These are phyloP conservation scores for Galerucella nymphaeae DNA, from an alignment of 2,888 invertebrate species.

Conservation along the genomic window DNA sequence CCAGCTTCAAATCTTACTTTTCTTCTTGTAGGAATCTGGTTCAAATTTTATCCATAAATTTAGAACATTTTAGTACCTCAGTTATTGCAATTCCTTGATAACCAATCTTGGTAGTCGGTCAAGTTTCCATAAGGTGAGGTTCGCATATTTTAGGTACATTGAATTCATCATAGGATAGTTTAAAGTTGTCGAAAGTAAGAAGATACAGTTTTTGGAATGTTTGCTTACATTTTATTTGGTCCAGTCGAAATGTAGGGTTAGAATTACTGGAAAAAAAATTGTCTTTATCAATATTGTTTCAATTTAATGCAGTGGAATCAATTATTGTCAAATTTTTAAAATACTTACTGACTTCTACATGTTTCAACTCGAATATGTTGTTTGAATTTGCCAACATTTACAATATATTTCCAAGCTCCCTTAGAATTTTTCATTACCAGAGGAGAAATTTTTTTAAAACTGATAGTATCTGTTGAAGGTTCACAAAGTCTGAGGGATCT, in stretches of 20 bases:
- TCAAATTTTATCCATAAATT: background rate
- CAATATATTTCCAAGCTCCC: slow-evolving; percentile 5
- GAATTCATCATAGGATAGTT: background rate
- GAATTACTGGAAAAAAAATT: background rate
- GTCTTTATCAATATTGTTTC: background rate
- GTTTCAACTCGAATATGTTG: background rate
- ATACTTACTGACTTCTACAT: background rate
- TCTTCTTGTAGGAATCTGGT: background rate
- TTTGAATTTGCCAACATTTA: background rate
- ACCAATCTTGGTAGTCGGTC: background rate
- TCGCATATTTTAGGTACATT: background rate
- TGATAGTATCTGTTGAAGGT: background rate
- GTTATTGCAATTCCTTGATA: background rate
- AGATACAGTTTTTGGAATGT: background rate
- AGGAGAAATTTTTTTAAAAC: background rate
- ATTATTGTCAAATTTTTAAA: no score
- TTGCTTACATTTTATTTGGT: background rate
- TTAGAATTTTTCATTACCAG: background rate
- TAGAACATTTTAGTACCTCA: background rate
- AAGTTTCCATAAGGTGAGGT: background rate
- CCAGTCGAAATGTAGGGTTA: background rate
- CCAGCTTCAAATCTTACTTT: no score
- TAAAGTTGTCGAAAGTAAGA: background rate
- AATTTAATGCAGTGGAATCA: no score
- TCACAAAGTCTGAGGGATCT: no score